phyloP scores from a whole-genome alignment of 1,140 invertebrate genomes.

The Zaprionus ornatus region DNA sequence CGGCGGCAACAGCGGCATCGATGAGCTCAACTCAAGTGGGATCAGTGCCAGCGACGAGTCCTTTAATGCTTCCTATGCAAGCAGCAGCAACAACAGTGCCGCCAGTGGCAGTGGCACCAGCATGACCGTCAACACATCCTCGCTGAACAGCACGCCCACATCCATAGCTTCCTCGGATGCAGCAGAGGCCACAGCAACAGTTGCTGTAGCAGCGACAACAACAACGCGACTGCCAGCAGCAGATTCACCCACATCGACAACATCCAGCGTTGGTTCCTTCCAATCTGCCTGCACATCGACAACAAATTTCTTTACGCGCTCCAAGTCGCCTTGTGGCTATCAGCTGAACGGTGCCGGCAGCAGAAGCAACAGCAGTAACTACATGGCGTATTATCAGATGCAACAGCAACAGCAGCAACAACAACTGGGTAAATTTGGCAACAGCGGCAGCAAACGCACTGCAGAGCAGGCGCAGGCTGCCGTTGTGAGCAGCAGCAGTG shows the following conservation, averaged over 20 bases:
- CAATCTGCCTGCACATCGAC: slow-evolving; percentile 68
- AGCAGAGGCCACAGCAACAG: slow-evolving; percentile 3
- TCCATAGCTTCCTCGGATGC: slow-evolving; percentile 20
- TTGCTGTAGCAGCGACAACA: slow-evolving; percentile 6
- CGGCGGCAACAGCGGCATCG: slow-evolving; percentile 49
- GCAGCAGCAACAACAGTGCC: slow-evolving; percentile 39
- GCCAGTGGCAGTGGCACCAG: slow-evolving; percentile 53
- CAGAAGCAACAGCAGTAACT: slow-evolving; percentile 24
- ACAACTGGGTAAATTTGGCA: slow-evolving; percentile 48
- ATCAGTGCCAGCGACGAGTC: slow-evolving; percentile 61
- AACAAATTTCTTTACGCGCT: slow-evolving; percentile 46
- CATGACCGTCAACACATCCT: slow-evolving; percentile 66
- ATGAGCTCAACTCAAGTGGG: slow-evolving; percentile 62
- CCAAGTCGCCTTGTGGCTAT: slow-evolving; percentile 33
- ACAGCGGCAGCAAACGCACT: slow-evolving; percentile 25
- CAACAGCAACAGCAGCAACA: slow-evolving; percentile 31
- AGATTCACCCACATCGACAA: slow-evolving; percentile 51
- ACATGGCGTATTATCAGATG: slow-evolving; percentile 44
- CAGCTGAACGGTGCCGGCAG: slow-evolving; percentile 29
- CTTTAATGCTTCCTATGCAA: slow-evolving; percentile 64
- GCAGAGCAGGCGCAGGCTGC: slow-evolving; percentile 39
- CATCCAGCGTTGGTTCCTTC: slow-evolving; percentile 61
- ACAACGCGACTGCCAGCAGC: slow-evolving; percentile 29
- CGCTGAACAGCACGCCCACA: slow-evolving; percentile 31
- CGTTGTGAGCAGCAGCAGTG: slow-evolving; percentile 64